phyloP scores from a whole-genome alignment of 1,140 invertebrate species.

The Eufriesea mexicana region DNA sequence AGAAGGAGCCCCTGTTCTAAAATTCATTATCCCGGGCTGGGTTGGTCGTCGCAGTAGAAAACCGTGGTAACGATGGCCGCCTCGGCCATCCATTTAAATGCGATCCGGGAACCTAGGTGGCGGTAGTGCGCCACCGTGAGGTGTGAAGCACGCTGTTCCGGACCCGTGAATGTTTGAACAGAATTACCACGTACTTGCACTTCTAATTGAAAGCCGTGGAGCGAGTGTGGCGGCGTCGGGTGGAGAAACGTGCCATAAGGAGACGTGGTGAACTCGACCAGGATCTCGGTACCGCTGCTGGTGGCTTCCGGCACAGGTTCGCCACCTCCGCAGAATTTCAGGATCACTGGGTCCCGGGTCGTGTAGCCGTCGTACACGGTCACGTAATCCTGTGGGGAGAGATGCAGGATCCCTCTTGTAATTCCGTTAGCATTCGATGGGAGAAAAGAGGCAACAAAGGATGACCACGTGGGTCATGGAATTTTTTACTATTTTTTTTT shows the following conservation, averaged over 20 bases:
- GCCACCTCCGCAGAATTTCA: conserved; percentile 95
- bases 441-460: neutral
- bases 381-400: conserved; percentile 88
- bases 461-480: too few species aligned
- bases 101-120: conserved; percentile 10
- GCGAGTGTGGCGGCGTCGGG: conserved; percentile 88
- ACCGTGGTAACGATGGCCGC: neutral
- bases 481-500: too few species aligned
- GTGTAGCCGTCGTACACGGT: conserved; percentile 95
- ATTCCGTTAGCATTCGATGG: neutral
- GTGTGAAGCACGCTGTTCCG: conserved; percentile 31
- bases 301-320: conserved; percentile 90
- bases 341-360: conserved; percentile 92
- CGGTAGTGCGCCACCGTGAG: neutral
- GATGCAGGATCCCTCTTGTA: conserved; percentile 9
- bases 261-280: conserved; percentile 95
- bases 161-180: conserved; percentile 37
- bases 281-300: conserved; percentile 92
- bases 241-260: conserved; percentile 93
- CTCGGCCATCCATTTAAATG: conserved; percentile 30
- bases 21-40: conserved; percentile 14
- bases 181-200: conserved; percentile 85
- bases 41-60: neutral
- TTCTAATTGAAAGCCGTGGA: conserved; percentile 94
- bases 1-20: neutral